A percentile compares a stretch with the other conserved stretches of the same genome.
Evolutionary conservation across 2,888 invertebrate species (phyloP).

Genomic region (Drosophila fulvimacula): DNA sequence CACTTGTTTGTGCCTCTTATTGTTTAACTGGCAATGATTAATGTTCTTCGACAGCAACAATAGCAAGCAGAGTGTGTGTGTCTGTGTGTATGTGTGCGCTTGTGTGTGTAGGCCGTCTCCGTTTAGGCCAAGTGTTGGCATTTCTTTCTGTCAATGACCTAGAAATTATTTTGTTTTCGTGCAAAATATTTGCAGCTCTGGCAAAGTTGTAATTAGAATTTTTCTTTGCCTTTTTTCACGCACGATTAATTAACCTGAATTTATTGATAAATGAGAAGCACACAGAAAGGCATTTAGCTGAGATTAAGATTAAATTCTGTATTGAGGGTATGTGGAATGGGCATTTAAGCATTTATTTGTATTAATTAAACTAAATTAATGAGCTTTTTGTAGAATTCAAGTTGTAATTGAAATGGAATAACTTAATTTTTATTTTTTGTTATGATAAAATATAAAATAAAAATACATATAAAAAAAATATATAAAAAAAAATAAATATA

Average conservation of each 20-base stretch:
- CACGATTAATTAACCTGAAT: constrained; percentile 15
- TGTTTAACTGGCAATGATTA: constrained; percentile 76
- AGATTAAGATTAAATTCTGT: neutral
- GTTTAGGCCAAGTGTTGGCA: constrained; percentile 37
- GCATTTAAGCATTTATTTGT: neutral
- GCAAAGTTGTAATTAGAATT: constrained; percentile 31
- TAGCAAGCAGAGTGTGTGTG: constrained; percentile 8
- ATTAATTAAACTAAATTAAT: neutral
- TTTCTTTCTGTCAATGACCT: constrained; percentile 71
- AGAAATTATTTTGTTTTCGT: constrained; percentile 52
- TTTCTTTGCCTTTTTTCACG: constrained; percentile 8
- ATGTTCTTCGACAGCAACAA: constrained; percentile 51
- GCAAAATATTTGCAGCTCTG: neutral
- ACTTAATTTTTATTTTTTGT: too few relatives aligned
- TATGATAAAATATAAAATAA: too few relatives aligned
- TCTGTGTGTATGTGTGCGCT: constrained; percentile 1
- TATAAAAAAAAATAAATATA: neutral
- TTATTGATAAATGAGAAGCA: constrained; percentile 28
- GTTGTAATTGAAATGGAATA: too few relatives aligned
- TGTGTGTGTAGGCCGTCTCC: constrained; percentile 5
- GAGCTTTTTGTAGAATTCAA: too few relatives aligned
- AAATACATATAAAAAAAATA: neutral
- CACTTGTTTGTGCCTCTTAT: constrained; percentile 57
- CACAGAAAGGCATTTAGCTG: neutral
- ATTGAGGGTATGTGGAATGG: too few relatives aligned